Base-by-base conservation (phyloP, 1,140 invertebrate species). In the Ceratitis capitata region DNA sequence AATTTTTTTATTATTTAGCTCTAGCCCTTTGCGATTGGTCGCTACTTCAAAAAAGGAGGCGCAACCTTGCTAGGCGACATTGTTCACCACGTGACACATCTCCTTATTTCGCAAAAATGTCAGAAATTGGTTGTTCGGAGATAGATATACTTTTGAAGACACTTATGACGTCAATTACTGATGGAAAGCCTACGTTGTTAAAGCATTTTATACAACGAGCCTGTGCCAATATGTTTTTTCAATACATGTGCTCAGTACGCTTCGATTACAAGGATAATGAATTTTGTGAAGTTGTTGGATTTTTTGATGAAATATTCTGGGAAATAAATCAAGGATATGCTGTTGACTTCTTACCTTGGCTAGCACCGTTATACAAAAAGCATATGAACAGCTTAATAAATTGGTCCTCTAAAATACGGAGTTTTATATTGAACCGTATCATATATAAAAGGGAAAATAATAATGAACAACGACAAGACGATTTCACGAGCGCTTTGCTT, bases 241-340 rank as follows among this genome's bases (percentile, higher is more conserved):
- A 95, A 56, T 98, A 97, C 91, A 97, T 98, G 93, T 97, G 96
- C 92, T 95, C 95, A 74, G 93, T 93, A 1, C 92, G 95, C 3
- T 97, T 97, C 88, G 93, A 94, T 4, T 93, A 94, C 32, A 93
- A 94, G 7, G 94, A 98, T 87, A 14, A 86, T 0, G 93, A 93
- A 3, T 98, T 97, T 91, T 89, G 91, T 12, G 92, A 94, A 84
- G 93, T 96, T 85, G 94, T 97, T 0, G 88, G 93, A 29, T 94
- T 94, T 87, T 98, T 97, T 88, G 97, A 98, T 88, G 94, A 95
- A 83, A 96, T 98, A 3, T 98, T 98, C 92, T 97, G 95, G 93
- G 97, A 98, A 89, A 96, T 98, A 69, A 98, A 98, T 89, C 95
- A 97, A 89, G 97, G 97, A 0, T 97, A 97, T 89, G 94, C 96